Percentiles rank a stretch among this genome's conserved stretches.
Conservation (phyloP, 1,140 invertebrate genomes). For the Zaprionus ornatus region DNA sequence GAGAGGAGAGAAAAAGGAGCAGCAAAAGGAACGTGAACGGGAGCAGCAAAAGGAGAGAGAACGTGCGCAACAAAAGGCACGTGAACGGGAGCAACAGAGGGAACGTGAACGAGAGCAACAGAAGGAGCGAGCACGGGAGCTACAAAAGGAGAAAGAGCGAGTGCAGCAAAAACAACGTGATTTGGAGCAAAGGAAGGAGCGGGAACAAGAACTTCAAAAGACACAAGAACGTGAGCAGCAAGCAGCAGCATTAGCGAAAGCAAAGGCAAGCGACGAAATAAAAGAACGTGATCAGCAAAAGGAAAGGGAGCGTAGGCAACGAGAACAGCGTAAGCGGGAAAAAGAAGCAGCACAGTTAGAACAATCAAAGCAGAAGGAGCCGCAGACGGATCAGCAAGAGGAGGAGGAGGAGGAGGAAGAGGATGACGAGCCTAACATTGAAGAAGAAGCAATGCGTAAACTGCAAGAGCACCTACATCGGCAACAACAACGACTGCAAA, state of each 20-base stretch:
- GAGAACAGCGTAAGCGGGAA: background rate
- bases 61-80: background rate
- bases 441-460: slow-evolving; percentile 44
- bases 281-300: slow-evolving; percentile 1
- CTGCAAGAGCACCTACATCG: slow-evolving; percentile 56
- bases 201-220: background rate
- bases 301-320: slow-evolving; percentile 8
- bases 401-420: background rate
- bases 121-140: background rate
- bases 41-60: background rate
- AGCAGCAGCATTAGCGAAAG: too few species aligned
- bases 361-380: slow-evolving; percentile 4
- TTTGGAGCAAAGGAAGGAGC: background rate
- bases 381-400: background rate
- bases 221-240: background rate
- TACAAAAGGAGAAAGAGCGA: background rate
- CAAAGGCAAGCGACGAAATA: too few species aligned
- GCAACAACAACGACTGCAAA: slow-evolving; percentile 46
- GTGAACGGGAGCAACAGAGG: background rate
- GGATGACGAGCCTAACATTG: slow-evolving; percentile 21
- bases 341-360: background rate
- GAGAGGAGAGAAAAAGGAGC: background rate
- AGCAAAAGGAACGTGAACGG: background rate
- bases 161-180: background rate
- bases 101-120: background rate